phyloP scores from a whole-genome alignment of 2,888 invertebrate genomes.

The Ormia ochracea region DNA sequence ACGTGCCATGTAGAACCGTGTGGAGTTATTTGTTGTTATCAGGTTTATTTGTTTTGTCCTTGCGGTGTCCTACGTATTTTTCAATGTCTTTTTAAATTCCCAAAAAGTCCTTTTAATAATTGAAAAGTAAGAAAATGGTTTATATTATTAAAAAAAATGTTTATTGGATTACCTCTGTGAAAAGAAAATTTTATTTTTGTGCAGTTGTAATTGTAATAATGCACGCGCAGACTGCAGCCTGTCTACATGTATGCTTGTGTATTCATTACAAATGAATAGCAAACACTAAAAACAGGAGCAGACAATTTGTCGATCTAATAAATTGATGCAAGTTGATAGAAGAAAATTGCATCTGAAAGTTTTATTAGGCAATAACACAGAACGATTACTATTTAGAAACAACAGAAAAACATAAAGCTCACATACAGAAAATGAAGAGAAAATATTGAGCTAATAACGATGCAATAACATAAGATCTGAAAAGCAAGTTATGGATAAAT shows the following conservation, averaged over 20 bases:
- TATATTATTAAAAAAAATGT: not conserved
- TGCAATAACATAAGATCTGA: conserved; percentile 9
- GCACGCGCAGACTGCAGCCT: not conserved
- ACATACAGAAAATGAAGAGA: not conserved
- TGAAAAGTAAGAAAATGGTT: not conserved
- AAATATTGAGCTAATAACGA: conserved; percentile 26
- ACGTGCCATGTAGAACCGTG: too few relatives aligned
- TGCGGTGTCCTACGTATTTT: too few relatives aligned
- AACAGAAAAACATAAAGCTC: conserved; percentile 11
- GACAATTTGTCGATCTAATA: conserved; percentile 67
- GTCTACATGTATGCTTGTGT: conserved; percentile 62
- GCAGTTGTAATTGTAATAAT: conserved; percentile 13
- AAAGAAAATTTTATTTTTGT: not conserved
- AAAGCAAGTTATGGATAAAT: not conserved
- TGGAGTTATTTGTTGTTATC: too few relatives aligned
- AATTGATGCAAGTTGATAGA: conserved; percentile 67
- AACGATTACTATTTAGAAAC: conserved; percentile 42
- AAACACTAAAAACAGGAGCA: conserved; percentile 55
- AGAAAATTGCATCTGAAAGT: conserved; percentile 69
- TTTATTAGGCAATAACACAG: conserved; percentile 69
- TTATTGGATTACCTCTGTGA: conserved; percentile 3
- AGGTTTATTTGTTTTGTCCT: too few relatives aligned
- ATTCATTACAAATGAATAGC: conserved; percentile 44
- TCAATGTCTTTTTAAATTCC: too few relatives aligned
- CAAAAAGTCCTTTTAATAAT: too few relatives aligned